A percentile compares a stretch with the other conserved stretches of the same genome.
phyloP scores from a whole-genome alignment of 1,140 invertebrate species.

The Cydia splendana region DNA sequence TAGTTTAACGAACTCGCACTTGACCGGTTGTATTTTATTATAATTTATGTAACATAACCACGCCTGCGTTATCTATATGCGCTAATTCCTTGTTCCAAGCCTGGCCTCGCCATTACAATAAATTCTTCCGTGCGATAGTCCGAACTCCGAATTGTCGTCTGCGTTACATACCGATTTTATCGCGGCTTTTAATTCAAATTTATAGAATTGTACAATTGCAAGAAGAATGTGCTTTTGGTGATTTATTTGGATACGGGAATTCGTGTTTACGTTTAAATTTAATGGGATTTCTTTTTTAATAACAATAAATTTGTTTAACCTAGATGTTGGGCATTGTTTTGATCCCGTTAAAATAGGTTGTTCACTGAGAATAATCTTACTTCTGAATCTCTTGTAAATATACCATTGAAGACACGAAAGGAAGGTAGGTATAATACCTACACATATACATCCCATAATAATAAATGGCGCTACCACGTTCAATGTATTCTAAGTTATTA shows the following conservation, averaged over 20 bases:
- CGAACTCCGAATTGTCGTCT: slow-evolving; percentile 18
- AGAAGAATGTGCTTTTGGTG: slow-evolving; percentile 20
- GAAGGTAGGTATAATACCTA: too few relatives aligned
- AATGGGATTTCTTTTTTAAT: background rate
- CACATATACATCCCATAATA: too few relatives aligned
- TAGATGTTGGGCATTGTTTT: background rate
- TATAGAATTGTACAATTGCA: slow-evolving; percentile 21
- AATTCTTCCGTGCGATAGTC: slow-evolving; percentile 22
- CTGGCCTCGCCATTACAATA: background rate
- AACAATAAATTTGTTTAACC: background rate
- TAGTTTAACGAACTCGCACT: too few relatives aligned
- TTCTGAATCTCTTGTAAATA: too few relatives aligned
- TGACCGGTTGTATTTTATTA: too few relatives aligned
- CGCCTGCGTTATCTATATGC: background rate
- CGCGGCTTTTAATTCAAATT: slow-evolving; percentile 30
- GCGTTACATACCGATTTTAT: slow-evolving; percentile 31
- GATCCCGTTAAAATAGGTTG: background rate
- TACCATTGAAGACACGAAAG: too few relatives aligned
- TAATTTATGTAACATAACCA: background rate
- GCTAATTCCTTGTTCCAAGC: background rate
- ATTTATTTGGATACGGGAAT: slow-evolving; percentile 9
- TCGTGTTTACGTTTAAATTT: background rate
- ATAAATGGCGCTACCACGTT: too few relatives aligned
- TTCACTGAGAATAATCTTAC: too few relatives aligned
- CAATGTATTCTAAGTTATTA: too few relatives aligned